Evolutionary conservation across 2,113 vertebrate genomes (phyloP).

Genomic region (Thryonomys swinderianus): DNA sequence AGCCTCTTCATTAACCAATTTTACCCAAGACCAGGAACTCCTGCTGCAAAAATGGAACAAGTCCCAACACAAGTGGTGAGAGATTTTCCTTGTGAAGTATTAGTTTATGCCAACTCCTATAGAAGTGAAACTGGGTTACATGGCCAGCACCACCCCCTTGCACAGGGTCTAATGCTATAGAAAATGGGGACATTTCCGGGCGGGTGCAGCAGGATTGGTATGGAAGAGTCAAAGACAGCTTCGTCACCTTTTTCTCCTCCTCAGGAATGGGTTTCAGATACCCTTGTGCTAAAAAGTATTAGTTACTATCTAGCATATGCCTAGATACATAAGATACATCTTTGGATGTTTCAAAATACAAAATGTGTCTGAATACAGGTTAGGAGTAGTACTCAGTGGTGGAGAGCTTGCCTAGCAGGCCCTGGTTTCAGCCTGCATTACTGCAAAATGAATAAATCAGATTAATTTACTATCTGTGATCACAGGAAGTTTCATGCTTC

Average conservation of each 20-base stretch:
- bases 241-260: not conserved
- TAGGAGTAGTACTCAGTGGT: too few relatives aligned
- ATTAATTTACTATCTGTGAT: not conserved
- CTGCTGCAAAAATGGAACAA: constrained; percentile 96
- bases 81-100: constrained; percentile 25
- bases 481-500: not conserved
- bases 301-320: not conserved
- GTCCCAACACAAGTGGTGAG: constrained; percentile 96
- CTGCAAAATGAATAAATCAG: not conserved
- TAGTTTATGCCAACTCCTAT: not conserved
- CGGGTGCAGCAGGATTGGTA: not conserved
- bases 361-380: not conserved
- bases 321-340: constrained; percentile 10
- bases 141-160: not conserved
- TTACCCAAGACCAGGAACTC: constrained; percentile 97
- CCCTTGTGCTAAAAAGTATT: not conserved
- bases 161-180: not conserved
- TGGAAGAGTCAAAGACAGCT: not conserved
- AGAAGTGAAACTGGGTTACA: not conserved
- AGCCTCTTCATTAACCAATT: constrained; percentile 99
- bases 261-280: not conserved
- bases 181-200: not conserved
- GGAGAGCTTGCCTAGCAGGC: too few relatives aligned
- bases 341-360: constrained; percentile 34
- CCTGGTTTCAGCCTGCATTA: not conserved